These are phyloP conservation scores for Adelges cooleyi DNA, from an alignment of 1,140 invertebrate species.

Conservation along the genomic window DNA sequence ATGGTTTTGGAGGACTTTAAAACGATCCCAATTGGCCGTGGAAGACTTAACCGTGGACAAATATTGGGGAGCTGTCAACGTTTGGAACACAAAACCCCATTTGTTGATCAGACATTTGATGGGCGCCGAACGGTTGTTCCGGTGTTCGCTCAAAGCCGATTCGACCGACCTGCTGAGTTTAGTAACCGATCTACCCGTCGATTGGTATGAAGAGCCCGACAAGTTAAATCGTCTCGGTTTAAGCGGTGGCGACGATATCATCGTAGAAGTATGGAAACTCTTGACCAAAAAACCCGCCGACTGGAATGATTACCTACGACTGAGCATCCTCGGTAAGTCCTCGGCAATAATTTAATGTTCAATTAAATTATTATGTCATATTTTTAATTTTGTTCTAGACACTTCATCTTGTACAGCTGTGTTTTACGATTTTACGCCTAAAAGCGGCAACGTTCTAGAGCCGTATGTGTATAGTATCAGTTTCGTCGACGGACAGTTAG, in stretches of 20 bases:
- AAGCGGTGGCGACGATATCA: neutral
- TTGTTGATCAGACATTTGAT: conserved; percentile 37
- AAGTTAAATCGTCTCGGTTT: neutral
- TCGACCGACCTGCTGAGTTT: neutral
- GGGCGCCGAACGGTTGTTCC: conserved; percentile 26
- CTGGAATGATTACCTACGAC: conserved; percentile 3
- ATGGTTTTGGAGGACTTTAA: conserved; percentile 2
- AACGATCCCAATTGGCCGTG: neutral
- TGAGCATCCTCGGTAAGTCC: neutral
- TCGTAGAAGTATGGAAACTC: conserved; percentile 5
- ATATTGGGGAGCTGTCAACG: conserved; percentile 38
- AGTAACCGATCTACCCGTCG: neutral
- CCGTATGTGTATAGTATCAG: neutral
- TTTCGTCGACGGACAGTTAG: neutral
- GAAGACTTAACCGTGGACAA: conserved; percentile 28
- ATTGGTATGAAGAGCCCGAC: neutral
- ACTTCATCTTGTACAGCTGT: neutral
- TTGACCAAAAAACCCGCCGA: neutral
- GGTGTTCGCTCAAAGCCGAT: neutral
- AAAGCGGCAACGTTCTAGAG: neutral
- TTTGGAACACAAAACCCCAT: conserved; percentile 39
- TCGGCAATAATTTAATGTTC: no score
- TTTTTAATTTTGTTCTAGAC: neutral
- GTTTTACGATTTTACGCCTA: neutral
- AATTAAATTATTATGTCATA: no score